Evolutionary conservation across 1,140 invertebrate species (phyloP).

Genomic region (Diploscapter pachys): DNA sequence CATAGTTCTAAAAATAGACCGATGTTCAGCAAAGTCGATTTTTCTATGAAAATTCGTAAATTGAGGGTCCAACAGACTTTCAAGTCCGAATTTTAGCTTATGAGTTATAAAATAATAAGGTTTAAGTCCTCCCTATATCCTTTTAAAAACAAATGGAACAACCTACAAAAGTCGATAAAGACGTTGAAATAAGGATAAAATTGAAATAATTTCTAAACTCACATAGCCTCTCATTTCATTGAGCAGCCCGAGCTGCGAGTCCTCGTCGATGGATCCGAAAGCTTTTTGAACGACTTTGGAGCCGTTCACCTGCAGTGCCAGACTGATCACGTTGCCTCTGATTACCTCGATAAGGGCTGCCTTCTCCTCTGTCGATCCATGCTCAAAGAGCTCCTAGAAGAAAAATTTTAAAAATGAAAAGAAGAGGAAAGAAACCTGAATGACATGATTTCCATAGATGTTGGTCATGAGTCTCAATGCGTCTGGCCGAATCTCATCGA

Average conservation of each 20-base stretch:
- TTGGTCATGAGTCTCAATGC: conserved; percentile 98
- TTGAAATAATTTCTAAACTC: conserved; percentile 3
- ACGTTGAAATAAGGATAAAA: too few species aligned
- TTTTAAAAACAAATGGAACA: too few species aligned
- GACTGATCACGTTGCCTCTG: conserved; percentile 85
- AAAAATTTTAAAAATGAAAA: conserved; percentile 6
- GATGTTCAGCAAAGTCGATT: too few species aligned
- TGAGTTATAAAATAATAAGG: too few species aligned
- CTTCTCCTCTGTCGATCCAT: conserved; percentile 95
- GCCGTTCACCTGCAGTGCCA: conserved; percentile 99
- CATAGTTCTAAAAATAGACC: too few species aligned
- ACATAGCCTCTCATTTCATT: conserved; percentile 52
- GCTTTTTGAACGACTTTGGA: conserved; percentile 99
- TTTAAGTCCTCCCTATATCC: conserved; percentile 66
- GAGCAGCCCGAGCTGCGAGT: conserved; percentile 72
- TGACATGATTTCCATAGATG: conserved; percentile 99
- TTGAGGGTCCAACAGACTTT: too few species aligned
- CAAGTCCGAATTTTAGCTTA: too few species aligned
- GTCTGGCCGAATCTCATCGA: conserved; percentile 88
- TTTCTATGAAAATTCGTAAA: too few species aligned
- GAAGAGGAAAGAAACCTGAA: too few species aligned
- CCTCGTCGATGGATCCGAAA: conserved; percentile 90
- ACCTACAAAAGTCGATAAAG: too few species aligned
- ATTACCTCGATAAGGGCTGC: conserved; percentile 75
- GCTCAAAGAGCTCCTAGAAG: conserved; percentile 92